Evolutionary conservation across 2,113 vertebrate genomes (phyloP), one percentile per base, ranked within the genome.

Genomic region (Urocitellus parryii): DNA sequence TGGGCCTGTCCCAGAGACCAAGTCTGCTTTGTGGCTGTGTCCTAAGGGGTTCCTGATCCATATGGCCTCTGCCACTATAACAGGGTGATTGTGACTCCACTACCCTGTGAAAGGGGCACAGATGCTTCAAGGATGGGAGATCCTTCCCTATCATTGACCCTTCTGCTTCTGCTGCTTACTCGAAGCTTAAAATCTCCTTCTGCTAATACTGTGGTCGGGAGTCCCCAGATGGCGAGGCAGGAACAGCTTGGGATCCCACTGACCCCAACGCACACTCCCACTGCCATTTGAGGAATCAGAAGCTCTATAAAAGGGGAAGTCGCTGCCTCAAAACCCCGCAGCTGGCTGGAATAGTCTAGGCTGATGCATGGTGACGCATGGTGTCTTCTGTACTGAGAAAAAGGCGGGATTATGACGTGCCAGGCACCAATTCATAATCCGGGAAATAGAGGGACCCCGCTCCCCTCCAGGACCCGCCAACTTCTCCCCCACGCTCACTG

Each of bases 341-440:
- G 12, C 20, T 17, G 2, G 5, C 24, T 45, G 73, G 56, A 72
- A 72, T 42, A 56, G 88, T 80, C 61, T 48, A 2, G 39, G 68
- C 45, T 53, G 56, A 68, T 3, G 51, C 34, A 53, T 34, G 20
- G 25, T 78, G 8, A 6, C 42, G 42, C 42, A 45, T 45, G 45
- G 45, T 45, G 45, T 63, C 86, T 89, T 77, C 79, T 76, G 37
- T 80, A 90, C 37, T 58, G 53, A 96, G 8, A 51, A 85, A 89
- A 92, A 73, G 39, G 27, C 42, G 25, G 11, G 20, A 4, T 22
- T 8, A 22, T 22, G 20, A 58, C 20, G 5, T 42, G 72, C 34
- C 78, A 73, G 22, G 42, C 51, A 29, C 37, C 32, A 70, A 67
- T 84, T 91, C 76, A 70, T 22, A 3, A 72, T 76, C 9, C n/a